Evolutionary conservation across 1,140 invertebrate species (phyloP).

Genomic region (Sogatella furcifera): DNA sequence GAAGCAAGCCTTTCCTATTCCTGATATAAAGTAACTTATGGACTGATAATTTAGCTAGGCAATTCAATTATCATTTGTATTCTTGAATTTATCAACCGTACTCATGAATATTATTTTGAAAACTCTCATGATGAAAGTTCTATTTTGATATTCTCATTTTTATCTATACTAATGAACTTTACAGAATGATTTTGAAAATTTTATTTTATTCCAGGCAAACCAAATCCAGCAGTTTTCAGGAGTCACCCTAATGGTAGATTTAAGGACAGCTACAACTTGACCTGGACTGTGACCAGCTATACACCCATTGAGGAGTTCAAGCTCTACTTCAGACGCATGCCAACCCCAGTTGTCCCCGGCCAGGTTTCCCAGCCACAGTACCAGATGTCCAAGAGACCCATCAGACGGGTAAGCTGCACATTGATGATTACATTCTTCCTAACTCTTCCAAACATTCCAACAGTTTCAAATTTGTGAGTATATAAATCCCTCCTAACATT

Average conservation of each 20-base stretch:
- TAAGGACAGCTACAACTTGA: constrained; percentile 40
- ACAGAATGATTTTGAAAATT: neutral
- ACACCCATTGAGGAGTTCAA: constrained; percentile 53
- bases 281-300: constrained; percentile 45
- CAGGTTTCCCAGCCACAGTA: constrained; percentile 34
- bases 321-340: constrained; percentile 47
- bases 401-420: constrained; percentile 21
- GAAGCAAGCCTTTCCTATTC: too few relatives aligned
- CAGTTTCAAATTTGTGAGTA: too few relatives aligned
- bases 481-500: too few relatives aligned
- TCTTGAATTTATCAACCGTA: too few relatives aligned
- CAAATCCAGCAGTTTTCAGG: constrained; percentile 38
- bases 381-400: constrained; percentile 25
- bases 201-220: constrained; percentile 29
- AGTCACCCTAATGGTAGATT: constrained; percentile 33
- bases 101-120: too few relatives aligned
- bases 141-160: too few relatives aligned
- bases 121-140: too few relatives aligned
- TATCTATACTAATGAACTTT: neutral
- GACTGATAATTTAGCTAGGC: too few relatives aligned
- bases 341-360: constrained; percentile 36
- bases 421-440: too few relatives aligned
- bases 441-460: too few relatives aligned
- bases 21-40: too few relatives aligned
- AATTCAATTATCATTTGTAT: too few relatives aligned